phyloP scores from a whole-genome alignment of 2,888 invertebrate species.

The Cylloceria caligata region DNA sequence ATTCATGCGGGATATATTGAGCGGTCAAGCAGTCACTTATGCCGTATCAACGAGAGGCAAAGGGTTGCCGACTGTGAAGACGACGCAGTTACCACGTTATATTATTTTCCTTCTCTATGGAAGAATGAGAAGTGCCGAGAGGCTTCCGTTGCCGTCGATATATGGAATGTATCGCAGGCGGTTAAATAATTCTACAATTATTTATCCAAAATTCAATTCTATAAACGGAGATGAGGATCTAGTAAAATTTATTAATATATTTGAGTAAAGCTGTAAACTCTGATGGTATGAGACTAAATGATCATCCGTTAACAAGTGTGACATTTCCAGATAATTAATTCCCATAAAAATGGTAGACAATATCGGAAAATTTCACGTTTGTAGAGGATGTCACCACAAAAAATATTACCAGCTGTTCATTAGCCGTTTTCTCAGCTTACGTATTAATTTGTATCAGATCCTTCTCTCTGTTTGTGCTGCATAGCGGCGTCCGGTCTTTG shows the following conservation, averaged over 20 bases:
- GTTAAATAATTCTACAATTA: neutral
- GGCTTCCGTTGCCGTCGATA: conserved; percentile 38
- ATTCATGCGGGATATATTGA: conserved; percentile 72
- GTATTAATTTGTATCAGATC: too few relatives aligned
- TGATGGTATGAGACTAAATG: too few relatives aligned
- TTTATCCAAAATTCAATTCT: neutral
- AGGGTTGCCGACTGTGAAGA: conserved; percentile 49
- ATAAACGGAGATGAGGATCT: neutral
- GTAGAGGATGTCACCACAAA: too few relatives aligned
- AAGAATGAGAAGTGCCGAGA: conserved; percentile 35
- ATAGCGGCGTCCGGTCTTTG: too few relatives aligned
- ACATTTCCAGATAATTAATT: too few relatives aligned
- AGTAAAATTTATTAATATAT: neutral
- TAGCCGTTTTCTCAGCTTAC: too few relatives aligned
- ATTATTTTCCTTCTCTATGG: conserved; percentile 28
- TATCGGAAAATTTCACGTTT: too few relatives aligned
- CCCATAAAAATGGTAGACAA: too few relatives aligned
- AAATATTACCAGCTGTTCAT: too few relatives aligned
- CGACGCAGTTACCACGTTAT: conserved; percentile 55
- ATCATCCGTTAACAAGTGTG: too few relatives aligned
- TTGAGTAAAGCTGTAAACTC: too few relatives aligned
- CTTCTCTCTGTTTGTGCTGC: too few relatives aligned
- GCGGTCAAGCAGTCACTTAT: conserved; percentile 71
- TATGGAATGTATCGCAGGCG: neutral
- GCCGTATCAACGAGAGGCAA: conserved; percentile 58